Base-by-base conservation (phyloP, 2,797 vertebrate genomes). In the Acipenser transmontanus region DNA sequence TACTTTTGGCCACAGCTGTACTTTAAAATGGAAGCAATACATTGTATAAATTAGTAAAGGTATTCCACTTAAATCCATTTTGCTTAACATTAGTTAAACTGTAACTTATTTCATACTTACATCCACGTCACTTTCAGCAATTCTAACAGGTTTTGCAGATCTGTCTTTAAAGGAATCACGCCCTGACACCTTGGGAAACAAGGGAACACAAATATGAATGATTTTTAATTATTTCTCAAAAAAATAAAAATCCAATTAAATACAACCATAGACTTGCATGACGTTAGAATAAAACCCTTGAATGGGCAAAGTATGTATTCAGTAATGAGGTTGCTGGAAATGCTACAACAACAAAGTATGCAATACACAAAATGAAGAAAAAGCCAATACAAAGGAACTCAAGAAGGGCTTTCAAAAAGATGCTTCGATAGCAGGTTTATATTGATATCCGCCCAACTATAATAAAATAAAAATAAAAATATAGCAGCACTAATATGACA, bases 81-180 rank as follows among this genome's bases (percentile, higher is more conserved):
- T 34, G 34, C 34, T 34, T 34, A 0, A 34, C 34, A 34, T 34
- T 34, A 34, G 34, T 34, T 34, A 34, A 34, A 57, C 6, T 57
- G 54, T 7, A 57, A 12, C 48, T 48, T 34, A 47, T 51, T 63
- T 34, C 67, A 74, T 72, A 96, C 97, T 97, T 82, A 99, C 97
- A 72, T 99, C 96, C 67, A 88, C 92, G 78, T 98, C 94, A 71
- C 97, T 99, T 80, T 99, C 97, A 3, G 95, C 97, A 68, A 99
- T 94, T 87, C 92, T 96, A 81, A 99, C 89, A 3, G 96, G 97
- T 82, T 90, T 93, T 48, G 87, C 75, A 61, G 85, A 85, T 83
- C 92, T 87, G 62, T 95, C 94, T 82, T 91, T 94, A 49, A 95
- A 76, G 0, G 79, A 81, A 74, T 98, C 97, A 67, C 90, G 91